These are phyloP conservation scores for Saguinus imperator DNA, from an alignment of 2,113 vertebrate species.

Conservation along the genomic window DNA sequence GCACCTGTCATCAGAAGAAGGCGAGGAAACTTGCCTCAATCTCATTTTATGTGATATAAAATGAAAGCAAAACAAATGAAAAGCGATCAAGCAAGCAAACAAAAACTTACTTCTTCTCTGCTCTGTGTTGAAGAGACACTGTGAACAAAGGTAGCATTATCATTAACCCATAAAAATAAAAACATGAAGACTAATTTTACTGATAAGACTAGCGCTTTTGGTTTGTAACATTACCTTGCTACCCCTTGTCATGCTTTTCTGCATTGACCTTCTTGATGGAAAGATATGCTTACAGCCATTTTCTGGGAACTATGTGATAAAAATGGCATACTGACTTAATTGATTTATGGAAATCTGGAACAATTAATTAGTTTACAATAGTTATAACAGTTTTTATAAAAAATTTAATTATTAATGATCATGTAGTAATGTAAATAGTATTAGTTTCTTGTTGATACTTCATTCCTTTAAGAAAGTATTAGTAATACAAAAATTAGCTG, in stretches of 20 bases:
- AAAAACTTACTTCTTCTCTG: background rate
- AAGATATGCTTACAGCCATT: background rate
- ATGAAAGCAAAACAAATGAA: background rate
- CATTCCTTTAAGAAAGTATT: conserved; percentile 15
- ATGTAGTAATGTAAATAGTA: background rate
- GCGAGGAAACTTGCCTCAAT: background rate
- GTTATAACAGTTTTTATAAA: background rate
- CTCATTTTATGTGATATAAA: background rate
- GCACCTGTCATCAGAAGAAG: background rate
- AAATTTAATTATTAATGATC: background rate
- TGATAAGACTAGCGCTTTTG: background rate
- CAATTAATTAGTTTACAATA: background rate
- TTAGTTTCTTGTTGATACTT: background rate
- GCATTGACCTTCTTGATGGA: background rate
- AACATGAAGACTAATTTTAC: background rate
- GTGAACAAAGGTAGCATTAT: background rate
- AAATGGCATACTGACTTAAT: background rate
- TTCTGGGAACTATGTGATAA: background rate
- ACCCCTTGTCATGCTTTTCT: background rate
- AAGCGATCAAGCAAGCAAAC: background rate
- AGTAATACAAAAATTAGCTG: no score
- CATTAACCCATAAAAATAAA: background rate
- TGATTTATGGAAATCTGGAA: background rate
- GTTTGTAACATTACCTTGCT: background rate
- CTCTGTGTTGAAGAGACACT: background rate